Evolutionary conservation across 2,888 invertebrate species (phyloP).

Genomic region (Noctua comes): DNA sequence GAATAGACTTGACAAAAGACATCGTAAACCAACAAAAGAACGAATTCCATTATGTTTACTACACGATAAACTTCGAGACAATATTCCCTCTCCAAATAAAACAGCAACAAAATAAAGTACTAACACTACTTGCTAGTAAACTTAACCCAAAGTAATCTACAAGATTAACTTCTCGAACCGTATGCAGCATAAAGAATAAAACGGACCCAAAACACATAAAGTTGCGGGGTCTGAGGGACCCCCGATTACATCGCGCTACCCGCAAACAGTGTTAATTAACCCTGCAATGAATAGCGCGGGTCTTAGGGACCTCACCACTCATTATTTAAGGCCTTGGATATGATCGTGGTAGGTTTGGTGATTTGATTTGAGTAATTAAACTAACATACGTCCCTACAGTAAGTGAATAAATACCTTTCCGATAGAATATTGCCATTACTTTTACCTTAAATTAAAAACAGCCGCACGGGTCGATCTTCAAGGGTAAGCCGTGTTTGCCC

Average conservation of each 20-base stretch:
- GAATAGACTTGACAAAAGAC: background rate
- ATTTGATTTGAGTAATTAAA: slow-evolving; percentile 34
- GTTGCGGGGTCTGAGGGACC: slow-evolving; percentile 39
- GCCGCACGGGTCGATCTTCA: too few species aligned
- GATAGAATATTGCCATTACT: background rate
- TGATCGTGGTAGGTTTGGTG: slow-evolving; percentile 22
- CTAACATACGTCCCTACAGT: background rate
- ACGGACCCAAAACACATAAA: slow-evolving; percentile 57
- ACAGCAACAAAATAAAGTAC: slow-evolving; percentile 20
- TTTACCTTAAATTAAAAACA: background rate
- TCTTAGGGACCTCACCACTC: slow-evolving; percentile 35
- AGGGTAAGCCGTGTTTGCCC: too few species aligned
- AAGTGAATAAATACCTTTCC: background rate
- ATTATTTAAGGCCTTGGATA: slow-evolving; percentile 66
- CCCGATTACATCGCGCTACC: slow-evolving; percentile 48
- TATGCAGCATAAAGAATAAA: slow-evolving; percentile 55
- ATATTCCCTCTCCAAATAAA: slow-evolving; percentile 31
- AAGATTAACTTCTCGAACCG: slow-evolving; percentile 53
- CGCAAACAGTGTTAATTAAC: slow-evolving; percentile 65
- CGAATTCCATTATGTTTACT: slow-evolving; percentile 1
- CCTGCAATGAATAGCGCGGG: slow-evolving; percentile 55
- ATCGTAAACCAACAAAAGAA: background rate
- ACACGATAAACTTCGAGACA: slow-evolving; percentile 9
- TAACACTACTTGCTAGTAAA: slow-evolving; percentile 17
- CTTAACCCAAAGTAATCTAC: slow-evolving; percentile 49